A percentile compares a stretch with the other conserved stretches of the same genome.
Evolutionary conservation across 2,797 vertebrate species (phyloP).

Genomic region (Heterohyrax brucei): DNA sequence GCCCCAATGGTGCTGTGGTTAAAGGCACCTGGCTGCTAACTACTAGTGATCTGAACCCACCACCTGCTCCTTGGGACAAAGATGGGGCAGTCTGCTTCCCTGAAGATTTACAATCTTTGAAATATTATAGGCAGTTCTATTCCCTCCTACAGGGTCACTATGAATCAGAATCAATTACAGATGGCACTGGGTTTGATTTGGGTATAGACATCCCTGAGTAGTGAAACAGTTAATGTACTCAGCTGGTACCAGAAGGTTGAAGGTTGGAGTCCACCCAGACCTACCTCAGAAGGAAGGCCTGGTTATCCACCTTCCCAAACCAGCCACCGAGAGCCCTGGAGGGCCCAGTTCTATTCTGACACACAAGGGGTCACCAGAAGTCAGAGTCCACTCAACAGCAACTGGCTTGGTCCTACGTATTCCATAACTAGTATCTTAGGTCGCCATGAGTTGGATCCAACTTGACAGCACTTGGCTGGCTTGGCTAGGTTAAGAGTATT

Average conservation of each 20-base stretch:
- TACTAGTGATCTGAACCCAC: too few relatives aligned
- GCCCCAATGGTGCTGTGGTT: too few relatives aligned
- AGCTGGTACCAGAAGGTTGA: neutral
- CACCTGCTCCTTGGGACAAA: too few relatives aligned
- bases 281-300: neutral
- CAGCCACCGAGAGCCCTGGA: neutral
- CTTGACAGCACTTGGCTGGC: neutral
- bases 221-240: too few relatives aligned
- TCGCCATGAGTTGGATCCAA: neutral
- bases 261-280: neutral
- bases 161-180: too few relatives aligned
- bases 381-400: neutral
- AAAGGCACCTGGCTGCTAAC: too few relatives aligned
- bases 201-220: neutral
- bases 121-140: too few relatives aligned
- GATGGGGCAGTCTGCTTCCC: too few relatives aligned
- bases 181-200: too few relatives aligned
- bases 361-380: neutral
- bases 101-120: too few relatives aligned
- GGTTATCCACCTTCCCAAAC: neutral
- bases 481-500: conserved; percentile 45
- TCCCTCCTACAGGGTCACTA: too few relatives aligned
- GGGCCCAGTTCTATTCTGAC: neutral
- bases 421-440: neutral
- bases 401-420: neutral